Conservation (phyloP, 1,140 invertebrate species). For the Maniola jurtina region DNA sequence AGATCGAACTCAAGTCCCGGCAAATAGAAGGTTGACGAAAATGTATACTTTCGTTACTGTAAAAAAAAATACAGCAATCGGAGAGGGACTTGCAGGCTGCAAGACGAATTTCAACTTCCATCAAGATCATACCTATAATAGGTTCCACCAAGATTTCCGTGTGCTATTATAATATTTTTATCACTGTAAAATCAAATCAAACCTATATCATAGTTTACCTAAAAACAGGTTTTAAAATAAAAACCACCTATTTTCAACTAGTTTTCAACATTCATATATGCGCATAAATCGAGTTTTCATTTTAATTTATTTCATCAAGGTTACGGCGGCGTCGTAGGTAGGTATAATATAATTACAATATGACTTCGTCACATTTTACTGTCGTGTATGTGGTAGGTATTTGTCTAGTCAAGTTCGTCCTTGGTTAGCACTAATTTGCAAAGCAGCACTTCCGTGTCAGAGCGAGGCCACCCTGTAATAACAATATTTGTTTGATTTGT, state of each 20-base stretch:
- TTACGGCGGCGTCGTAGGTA: constrained; percentile 4
- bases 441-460: constrained; percentile 61
- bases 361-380: constrained; percentile 6
- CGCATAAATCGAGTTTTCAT: constrained; percentile 6
- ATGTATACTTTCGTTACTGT: too few relatives aligned
- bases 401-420: constrained; percentile 42
- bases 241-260: background rate
- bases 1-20: too few relatives aligned
- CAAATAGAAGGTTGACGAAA: too few relatives aligned
- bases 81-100: too few relatives aligned
- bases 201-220: background rate
- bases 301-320: constrained; percentile 5
- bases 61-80: too few relatives aligned
- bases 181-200: background rate
- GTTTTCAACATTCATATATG: constrained; percentile 2
- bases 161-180: background rate
- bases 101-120: too few relatives aligned
- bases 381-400: constrained; percentile 12
- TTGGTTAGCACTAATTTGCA: constrained; percentile 66
- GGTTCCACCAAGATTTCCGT: background rate
- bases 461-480: constrained; percentile 56
- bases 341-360: constrained; percentile 11
- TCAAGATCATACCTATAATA: too few relatives aligned
- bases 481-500: constrained; percentile 55
- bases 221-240: background rate